Percentiles rank a stretch among this genome's conserved stretches.
Evolutionary conservation across 1,140 invertebrate species (phyloP).

Genomic region (Hypsibius dujardini): DNA sequence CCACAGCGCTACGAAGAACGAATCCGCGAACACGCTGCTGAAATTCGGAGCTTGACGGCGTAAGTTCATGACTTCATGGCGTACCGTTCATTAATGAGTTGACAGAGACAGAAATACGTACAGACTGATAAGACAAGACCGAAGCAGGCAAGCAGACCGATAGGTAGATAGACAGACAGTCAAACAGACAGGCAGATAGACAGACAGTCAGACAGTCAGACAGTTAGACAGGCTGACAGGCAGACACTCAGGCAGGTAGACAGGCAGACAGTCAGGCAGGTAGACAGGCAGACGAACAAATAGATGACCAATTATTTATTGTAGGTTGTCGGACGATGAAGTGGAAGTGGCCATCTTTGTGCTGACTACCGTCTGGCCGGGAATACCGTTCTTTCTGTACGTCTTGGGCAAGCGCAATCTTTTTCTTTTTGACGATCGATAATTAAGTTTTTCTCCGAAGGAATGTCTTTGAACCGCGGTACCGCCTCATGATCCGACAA

Average conservation of each 20-base stretch:
- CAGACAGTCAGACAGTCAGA: too few species aligned
- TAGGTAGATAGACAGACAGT: too few species aligned
- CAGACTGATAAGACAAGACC: too few species aligned
- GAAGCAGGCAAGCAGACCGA: too few species aligned
- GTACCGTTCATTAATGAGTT: too few species aligned
- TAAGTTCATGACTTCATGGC: not conserved
- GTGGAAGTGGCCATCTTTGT: constrained; percentile 60
- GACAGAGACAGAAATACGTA: too few species aligned
- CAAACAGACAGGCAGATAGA: too few species aligned
- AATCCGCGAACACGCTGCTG: constrained; percentile 33
- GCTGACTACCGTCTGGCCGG: constrained; percentile 69
- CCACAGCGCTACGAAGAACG: constrained; percentile 46
- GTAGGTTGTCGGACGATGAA: constrained; percentile 31
- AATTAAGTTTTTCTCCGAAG: not conserved
- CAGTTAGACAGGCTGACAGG: too few species aligned
- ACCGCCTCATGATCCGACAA: constrained; percentile 65
- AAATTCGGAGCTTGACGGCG: constrained; percentile 24
- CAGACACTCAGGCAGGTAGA: too few species aligned
- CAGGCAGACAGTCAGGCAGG: too few species aligned
- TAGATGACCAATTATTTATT: too few species aligned
- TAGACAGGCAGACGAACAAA: too few species aligned
- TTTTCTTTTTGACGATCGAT: not conserved
- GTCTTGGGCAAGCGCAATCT: not conserved
- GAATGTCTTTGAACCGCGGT: constrained; percentile 74
- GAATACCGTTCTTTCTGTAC: constrained; percentile 58